A percentile compares a stretch with the other conserved stretches of the same genome.
phyloP scores from a whole-genome alignment of 2,888 invertebrate genomes.

The Megaustenia siamemsis region DNA sequence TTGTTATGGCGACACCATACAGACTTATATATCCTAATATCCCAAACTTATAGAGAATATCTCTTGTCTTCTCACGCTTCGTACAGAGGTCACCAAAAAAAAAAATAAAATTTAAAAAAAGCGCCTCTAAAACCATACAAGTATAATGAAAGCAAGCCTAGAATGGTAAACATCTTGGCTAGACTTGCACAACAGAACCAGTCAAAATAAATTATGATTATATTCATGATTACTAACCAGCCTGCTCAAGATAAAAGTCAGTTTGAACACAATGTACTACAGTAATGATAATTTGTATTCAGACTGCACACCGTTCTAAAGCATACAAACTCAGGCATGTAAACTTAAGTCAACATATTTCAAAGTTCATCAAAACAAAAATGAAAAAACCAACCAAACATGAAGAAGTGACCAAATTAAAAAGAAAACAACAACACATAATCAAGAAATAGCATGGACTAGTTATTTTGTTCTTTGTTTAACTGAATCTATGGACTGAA shows the following conservation, averaged over 20 bases:
- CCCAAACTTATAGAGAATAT: neutral
- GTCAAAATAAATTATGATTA: neutral
- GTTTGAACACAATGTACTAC: neutral
- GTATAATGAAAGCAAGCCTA: neutral
- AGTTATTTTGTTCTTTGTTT: too few relatives aligned
- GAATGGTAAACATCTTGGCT: constrained; percentile 14
- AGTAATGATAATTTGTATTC: neutral
- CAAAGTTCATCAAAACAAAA: too few relatives aligned
- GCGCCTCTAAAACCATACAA: neutral
- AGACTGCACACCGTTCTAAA: neutral
- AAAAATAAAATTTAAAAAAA: too few relatives aligned
- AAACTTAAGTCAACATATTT: too few relatives aligned
- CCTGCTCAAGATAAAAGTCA: neutral
- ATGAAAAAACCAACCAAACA: too few relatives aligned
- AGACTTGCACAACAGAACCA: neutral
- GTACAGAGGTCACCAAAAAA: neutral
- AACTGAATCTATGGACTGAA: too few relatives aligned
- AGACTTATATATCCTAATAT: constrained; percentile 16
- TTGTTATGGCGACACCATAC: constrained; percentile 36
- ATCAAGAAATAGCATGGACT: too few relatives aligned
- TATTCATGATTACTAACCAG: neutral
- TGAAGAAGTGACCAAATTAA: too few relatives aligned
- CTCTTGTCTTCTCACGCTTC: neutral
- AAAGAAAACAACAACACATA: too few relatives aligned
- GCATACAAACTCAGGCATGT: neutral